These are phyloP conservation scores for Phymorhynchus buccinoides DNA, from an alignment of 1,140 invertebrate genomes.

Conservation along the genomic window DNA sequence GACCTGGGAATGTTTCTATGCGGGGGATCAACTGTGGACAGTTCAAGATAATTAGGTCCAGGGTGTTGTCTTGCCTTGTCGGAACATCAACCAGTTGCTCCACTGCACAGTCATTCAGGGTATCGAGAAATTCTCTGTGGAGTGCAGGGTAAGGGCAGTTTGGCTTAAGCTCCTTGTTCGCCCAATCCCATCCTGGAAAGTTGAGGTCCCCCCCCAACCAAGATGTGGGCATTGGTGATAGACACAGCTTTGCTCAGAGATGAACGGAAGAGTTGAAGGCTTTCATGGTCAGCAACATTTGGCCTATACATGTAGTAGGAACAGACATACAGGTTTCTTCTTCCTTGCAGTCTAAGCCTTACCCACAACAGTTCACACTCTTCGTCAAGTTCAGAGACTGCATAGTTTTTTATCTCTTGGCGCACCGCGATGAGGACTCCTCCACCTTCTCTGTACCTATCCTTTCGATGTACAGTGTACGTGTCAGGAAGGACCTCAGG, in stretches of 20 bases:
- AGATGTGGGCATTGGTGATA: not conserved
- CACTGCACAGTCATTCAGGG: no score
- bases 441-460: not conserved
- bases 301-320: not conserved
- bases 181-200: slow-evolving; percentile 14
- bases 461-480: not conserved
- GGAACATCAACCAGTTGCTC: no score
- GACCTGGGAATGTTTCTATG: no score
- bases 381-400: not conserved
- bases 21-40: no score
- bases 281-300: not conserved
- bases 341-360: not conserved
- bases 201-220: slow-evolving; percentile 1
- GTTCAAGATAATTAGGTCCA: no score
- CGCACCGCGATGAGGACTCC: not conserved
- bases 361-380: not conserved
- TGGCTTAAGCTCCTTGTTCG: no score
- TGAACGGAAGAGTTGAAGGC: not conserved
- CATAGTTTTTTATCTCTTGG: not conserved
- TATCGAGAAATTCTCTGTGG: no score
- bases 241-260: not conserved
- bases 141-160: no score
- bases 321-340: not conserved
- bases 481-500: not conserved
- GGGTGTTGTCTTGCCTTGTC: no score